Evolutionary conservation across 2,113 vertebrate genomes (phyloP).

Genomic region (Dascyllus trimaculatus): DNA sequence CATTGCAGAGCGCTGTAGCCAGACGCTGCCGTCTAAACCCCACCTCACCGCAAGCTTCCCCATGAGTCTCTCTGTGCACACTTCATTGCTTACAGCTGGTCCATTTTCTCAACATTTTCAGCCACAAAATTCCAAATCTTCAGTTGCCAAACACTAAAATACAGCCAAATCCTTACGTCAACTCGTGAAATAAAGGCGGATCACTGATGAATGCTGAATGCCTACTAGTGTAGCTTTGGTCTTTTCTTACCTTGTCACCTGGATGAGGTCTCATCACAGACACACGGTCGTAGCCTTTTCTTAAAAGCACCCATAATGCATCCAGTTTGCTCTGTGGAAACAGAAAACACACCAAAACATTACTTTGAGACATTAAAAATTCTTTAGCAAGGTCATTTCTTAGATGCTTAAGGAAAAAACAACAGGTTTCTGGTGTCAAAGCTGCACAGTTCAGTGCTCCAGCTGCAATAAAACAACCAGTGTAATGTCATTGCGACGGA

Average conservation of each 20-base stretch:
- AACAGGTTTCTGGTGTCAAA: neutral
- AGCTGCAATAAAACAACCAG: constrained; percentile 2
- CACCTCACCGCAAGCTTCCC: constrained; percentile 78
- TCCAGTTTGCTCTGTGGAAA: constrained; percentile 92
- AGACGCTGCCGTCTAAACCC: constrained; percentile 62
- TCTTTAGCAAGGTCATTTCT: neutral
- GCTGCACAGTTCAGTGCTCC: neutral
- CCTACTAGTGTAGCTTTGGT: constrained; percentile 7
- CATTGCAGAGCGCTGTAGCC: constrained; percentile 35
- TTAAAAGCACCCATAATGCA: constrained; percentile 93
- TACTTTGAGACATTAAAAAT: constrained; percentile 1
- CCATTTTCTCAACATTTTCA: constrained; percentile 39
- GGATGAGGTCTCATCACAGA: constrained; percentile 97
- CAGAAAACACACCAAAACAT: constrained; percentile 32
- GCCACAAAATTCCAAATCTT: constrained; percentile 28
- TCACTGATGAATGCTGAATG: neutral
- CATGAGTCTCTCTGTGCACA: constrained; percentile 70
- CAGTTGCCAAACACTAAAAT: constrained; percentile 24
- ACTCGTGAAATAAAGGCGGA: neutral
- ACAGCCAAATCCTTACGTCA: constrained; percentile 23
- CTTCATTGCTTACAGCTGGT: constrained; percentile 86
- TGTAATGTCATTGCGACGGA: neutral
- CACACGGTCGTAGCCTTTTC: constrained; percentile 95
- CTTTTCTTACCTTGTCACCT: constrained; percentile 92
- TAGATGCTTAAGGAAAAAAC: neutral